Conservation (phyloP, 1,140 invertebrate genomes). For the Plutomurus gul region DNA sequence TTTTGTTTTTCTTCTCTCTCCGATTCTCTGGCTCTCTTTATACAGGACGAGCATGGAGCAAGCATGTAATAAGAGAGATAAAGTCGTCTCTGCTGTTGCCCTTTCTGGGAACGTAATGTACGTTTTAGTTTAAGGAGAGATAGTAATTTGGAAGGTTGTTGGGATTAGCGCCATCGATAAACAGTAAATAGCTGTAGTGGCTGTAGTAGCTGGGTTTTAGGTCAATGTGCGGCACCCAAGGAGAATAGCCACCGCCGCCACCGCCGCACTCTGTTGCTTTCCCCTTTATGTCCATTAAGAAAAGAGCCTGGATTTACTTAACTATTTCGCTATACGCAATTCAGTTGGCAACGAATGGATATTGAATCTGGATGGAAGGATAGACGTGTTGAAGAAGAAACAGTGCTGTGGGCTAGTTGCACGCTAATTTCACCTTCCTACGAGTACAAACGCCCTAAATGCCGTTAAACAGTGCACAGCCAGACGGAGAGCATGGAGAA, state of each 20-base stretch:
- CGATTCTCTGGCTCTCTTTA: too few relatives aligned
- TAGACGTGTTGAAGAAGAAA: too few relatives aligned
- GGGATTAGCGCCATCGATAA: constrained; percentile 5
- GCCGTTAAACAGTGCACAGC: too few relatives aligned
- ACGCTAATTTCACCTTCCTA: too few relatives aligned
- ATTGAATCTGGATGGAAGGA: constrained; percentile 12
- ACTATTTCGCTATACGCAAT: too few relatives aligned
- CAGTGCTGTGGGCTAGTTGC: too few relatives aligned
- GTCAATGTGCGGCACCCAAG: constrained; percentile 19
- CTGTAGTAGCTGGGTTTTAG: neutral
- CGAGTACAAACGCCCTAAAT: too few relatives aligned
- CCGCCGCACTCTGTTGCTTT: neutral
- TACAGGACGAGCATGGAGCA: too few relatives aligned
- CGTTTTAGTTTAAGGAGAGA: neutral
- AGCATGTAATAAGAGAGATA: neutral
- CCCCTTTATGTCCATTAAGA: neutral
- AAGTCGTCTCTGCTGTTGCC: too few relatives aligned
- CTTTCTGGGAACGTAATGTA: neutral
- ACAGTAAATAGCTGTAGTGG: constrained; percentile 20
- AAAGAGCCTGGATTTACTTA: neutral
- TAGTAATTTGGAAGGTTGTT: constrained; percentile 4
- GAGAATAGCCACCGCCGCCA: neutral
- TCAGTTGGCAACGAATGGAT: neutral
- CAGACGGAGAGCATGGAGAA: too few relatives aligned
- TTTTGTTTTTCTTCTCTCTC: too few relatives aligned